These are phyloP conservation scores for Elgaria multicarinata DNA, from an alignment of 2,113 vertebrate species.

Conservation along the genomic window DNA sequence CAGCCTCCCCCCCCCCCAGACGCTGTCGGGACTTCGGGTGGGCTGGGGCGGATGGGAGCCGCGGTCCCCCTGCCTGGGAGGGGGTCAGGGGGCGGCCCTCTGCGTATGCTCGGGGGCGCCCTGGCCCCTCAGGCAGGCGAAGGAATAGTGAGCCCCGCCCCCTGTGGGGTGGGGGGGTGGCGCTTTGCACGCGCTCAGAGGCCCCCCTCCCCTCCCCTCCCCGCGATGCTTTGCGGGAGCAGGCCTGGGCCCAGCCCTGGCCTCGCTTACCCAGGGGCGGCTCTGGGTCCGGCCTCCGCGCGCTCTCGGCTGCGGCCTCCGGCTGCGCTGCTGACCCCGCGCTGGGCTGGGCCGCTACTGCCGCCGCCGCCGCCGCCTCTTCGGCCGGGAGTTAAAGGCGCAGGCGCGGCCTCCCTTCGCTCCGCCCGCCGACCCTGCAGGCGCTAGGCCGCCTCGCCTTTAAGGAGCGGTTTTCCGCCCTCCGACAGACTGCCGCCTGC, in stretches of 20 bases:
- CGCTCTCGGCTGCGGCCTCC: too few relatives aligned
- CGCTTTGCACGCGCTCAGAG: not conserved
- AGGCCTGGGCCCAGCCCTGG: not conserved
- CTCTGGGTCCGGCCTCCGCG: not conserved
- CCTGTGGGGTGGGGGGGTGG: conserved; percentile 26
- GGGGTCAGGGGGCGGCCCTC: conserved; percentile 29
- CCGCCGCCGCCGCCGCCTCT: not conserved
- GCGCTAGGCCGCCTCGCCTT: not conserved
- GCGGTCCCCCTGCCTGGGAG: too few relatives aligned
- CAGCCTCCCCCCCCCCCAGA: too few relatives aligned
- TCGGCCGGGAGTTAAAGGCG: not conserved
- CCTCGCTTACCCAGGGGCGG: not conserved
- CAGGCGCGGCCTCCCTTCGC: not conserved
- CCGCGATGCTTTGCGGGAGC: not conserved
- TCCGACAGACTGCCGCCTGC: not conserved
- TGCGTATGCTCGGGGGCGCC: conserved; percentile 41
- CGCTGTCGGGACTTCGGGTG: too few relatives aligned
- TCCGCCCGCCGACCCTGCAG: too few relatives aligned
- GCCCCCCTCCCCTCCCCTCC: not conserved
- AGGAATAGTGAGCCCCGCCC: not conserved
- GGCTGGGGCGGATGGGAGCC: too few relatives aligned
- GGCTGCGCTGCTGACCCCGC: too few relatives aligned
- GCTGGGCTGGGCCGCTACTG: not conserved
- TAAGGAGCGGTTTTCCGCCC: not conserved
- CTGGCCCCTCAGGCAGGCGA: too few relatives aligned